These are phyloP conservation scores for Ophraella communa DNA, from an alignment of 2,888 invertebrate species.

Conservation along the genomic window DNA sequence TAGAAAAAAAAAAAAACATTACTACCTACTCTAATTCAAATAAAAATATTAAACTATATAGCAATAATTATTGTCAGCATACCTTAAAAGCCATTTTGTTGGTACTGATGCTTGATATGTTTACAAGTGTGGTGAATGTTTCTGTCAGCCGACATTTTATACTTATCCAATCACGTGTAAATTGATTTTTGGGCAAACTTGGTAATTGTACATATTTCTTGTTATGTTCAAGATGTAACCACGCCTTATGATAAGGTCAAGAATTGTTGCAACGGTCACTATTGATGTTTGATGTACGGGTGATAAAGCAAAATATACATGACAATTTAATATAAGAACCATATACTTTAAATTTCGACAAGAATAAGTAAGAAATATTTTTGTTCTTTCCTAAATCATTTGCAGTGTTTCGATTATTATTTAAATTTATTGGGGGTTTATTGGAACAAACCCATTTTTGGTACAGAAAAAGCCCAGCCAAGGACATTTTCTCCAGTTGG, in stretches of 20 bases:
- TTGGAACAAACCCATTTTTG: no score
- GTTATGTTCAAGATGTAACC: constrained; percentile 6
- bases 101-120: neutral
- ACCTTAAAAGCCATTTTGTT: constrained; percentile 12
- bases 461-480: no score
- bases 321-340: no score
- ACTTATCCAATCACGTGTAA: neutral
- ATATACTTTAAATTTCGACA: no score
- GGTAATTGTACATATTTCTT: neutral
- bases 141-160: constrained; percentile 3
- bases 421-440: no score
- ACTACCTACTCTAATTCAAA: no score
- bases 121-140: constrained; percentile 4
- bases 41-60: no score
- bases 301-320: neutral
- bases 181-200: constrained; percentile 11
- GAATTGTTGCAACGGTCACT: constrained; percentile 4
- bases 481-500: no score
- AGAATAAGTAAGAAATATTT: no score
- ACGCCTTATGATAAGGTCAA: constrained; percentile 16
- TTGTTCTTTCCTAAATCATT: no score
- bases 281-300: neutral
- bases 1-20: no score
- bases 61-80: neutral
- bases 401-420: no score